Evolutionary conservation across 2,888 invertebrate species (phyloP).

Genomic region (Thelaira solivaga): DNA sequence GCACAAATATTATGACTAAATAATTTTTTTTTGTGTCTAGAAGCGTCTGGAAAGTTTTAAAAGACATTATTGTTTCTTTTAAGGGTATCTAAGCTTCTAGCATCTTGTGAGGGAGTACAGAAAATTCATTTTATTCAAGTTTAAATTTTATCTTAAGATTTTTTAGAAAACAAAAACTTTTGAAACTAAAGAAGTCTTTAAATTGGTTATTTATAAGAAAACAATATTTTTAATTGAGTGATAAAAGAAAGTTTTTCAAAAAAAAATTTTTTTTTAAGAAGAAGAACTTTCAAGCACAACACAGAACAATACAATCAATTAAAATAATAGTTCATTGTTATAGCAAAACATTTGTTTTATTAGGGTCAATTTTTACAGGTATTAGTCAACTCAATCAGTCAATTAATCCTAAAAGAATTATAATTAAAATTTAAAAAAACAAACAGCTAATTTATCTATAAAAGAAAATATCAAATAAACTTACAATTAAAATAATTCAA

Average conservation of each 20-base stretch:
- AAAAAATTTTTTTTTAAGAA: too few species aligned
- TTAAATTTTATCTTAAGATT: not conserved
- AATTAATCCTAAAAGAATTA: too few species aligned
- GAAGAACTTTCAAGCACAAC: not conserved
- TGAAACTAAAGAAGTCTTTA: slow-evolving; percentile 4
- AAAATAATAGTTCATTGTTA: too few species aligned
- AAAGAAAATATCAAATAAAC: too few species aligned
- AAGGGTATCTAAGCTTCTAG: slow-evolving; percentile 33
- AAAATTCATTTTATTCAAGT: not conserved
- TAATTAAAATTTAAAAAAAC: too few species aligned
- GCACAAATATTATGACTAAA: not conserved
- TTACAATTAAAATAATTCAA: too few species aligned
- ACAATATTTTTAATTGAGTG: not conserved
- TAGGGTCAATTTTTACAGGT: too few species aligned
- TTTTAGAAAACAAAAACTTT: slow-evolving; percentile 20
- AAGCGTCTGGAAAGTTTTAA: slow-evolving; percentile 54
- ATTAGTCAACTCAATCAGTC: too few species aligned
- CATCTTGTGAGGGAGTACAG: not conserved
- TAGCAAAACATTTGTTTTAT: too few species aligned
- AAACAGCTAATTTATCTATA: too few species aligned
- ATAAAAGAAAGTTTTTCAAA: too few species aligned
- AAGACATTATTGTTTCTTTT: slow-evolving; percentile 3
- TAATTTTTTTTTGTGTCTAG: slow-evolving; percentile 2
- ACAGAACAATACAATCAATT: too few species aligned
- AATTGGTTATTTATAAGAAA: not conserved